Evolutionary conservation across 2,888 invertebrate species (phyloP).

Genomic region (Piscicola geometra): DNA sequence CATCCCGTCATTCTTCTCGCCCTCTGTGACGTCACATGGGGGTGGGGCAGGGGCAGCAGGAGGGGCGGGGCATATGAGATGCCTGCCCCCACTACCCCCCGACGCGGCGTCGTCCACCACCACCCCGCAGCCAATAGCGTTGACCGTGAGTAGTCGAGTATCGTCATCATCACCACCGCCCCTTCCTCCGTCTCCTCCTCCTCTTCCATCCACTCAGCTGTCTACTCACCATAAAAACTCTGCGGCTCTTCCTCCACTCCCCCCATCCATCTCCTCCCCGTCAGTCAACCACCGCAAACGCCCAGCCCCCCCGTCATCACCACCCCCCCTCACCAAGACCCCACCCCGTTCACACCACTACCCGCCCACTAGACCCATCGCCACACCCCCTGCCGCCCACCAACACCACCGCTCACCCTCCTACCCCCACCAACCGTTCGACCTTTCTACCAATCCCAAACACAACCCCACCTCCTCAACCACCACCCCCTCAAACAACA

Average conservation of each 20-base stretch:
- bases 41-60: background rate
- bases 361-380: background rate
- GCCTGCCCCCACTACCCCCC: conserved; percentile 5
- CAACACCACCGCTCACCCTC: conserved; percentile 28
- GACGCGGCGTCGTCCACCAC: background rate
- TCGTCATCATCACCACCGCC: conserved; percentile 20
- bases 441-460: conserved; percentile 30
- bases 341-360: conserved; percentile 5
- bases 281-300: conserved; percentile 26
- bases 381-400: background rate
- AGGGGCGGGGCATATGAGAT: background rate
- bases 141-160: conserved; percentile 10
- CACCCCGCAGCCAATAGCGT: conserved; percentile 24
- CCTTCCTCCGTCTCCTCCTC: conserved; percentile 26
- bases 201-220: background rate
- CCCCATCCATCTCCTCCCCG: conserved; percentile 17
- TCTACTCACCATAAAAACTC: background rate
- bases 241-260: conserved; percentile 15
- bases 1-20: background rate
- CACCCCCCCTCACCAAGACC: conserved; percentile 17
- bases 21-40: background rate
- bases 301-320: conserved; percentile 9
- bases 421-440: conserved; percentile 19
- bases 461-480: conserved; percentile 19
- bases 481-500: conserved; percentile 4